Base-by-base conservation (phyloP, 2,797 vertebrate species). In the Novumbra hubbsi region DNA sequence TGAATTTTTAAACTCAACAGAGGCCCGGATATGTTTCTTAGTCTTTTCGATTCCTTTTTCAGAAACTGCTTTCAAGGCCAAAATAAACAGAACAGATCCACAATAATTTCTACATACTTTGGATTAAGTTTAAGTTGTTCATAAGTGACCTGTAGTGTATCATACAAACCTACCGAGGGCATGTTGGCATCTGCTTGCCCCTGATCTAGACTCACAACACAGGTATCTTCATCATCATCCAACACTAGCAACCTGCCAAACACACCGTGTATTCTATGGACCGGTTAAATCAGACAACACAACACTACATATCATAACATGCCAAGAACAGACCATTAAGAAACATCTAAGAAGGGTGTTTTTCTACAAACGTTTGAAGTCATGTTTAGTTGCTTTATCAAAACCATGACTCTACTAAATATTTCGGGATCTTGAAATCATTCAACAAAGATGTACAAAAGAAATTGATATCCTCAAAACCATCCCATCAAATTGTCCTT, bases 381-480 rank as follows among this genome's bases (percentile, higher is more conserved):
- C 83, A 68, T 32, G 76, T 77, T 86, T 70, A 17, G 63, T 67
- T 21, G 21, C 38, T 68, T 68, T 28, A 70, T 77, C 83, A 76
- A 76, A 70, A 21, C 52, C 76, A 76, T 78, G 72, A 72, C 76
- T 75, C 69, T 77, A 76, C 32, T 79, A 30, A 70, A 75, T 49
- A 2, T 24, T 83, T 64, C 79, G 65, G 48, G 79, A 83, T 87
- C 85, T 86, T 84, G 83, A 86, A 87, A 87, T 85, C 84, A 88
- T 71, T 57, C 38, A 88, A 87, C 70, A 81, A 79, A 75, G 84
- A 84, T 84, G 84, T 88, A 85, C 30, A 86, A 90, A 88, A 60
- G 12, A 80, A 84, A 80, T 71, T 2, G 80, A 66, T 81, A 74
- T 70, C 45, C 68, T 71, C 70, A 62, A 55, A 84, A 77, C 84